phyloP scores from a whole-genome alignment of 2,888 invertebrate genomes.

The Periphyllus acericola region DNA sequence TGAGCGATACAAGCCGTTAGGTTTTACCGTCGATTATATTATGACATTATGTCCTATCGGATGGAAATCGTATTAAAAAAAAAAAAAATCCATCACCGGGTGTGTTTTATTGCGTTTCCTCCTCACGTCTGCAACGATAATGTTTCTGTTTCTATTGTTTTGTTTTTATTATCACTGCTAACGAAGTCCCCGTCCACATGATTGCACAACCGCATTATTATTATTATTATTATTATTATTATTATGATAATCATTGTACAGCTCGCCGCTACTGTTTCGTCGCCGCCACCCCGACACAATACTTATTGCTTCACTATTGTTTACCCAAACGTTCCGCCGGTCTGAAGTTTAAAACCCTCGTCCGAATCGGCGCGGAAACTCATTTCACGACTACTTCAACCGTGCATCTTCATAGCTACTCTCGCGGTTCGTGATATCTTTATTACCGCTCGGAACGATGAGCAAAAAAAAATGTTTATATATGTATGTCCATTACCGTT shows the following conservation, averaged over 20 bases:
- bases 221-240: background rate
- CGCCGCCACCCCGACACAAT: background rate
- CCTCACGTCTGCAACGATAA: constrained; percentile 7
- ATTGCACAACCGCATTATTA: background rate
- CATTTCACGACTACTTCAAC: background rate
- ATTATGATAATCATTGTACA: background rate
- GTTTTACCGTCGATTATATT: constrained; percentile 5
- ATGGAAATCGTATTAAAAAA: constrained; percentile 18
- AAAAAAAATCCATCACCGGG: background rate
- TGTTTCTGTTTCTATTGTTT: constrained; percentile 44
- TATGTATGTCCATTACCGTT: too few species aligned
- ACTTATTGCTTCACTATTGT: background rate
- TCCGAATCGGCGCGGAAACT: background rate
- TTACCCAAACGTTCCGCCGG: too few species aligned
- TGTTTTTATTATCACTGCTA: background rate
- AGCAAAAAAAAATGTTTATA: too few species aligned
- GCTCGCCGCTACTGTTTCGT: constrained; percentile 1
- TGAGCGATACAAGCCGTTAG: background rate
- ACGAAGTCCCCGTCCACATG: constrained; percentile 2
- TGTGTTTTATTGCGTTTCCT: constrained; percentile 27
- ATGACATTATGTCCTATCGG: background rate
- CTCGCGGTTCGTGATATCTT: too few species aligned
- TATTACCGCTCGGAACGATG: too few species aligned
- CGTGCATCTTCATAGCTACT: too few species aligned
- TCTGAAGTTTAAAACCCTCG: background rate